Conservation (phyloP, 2,888 invertebrate genomes). For the Corbicula japonica region DNA sequence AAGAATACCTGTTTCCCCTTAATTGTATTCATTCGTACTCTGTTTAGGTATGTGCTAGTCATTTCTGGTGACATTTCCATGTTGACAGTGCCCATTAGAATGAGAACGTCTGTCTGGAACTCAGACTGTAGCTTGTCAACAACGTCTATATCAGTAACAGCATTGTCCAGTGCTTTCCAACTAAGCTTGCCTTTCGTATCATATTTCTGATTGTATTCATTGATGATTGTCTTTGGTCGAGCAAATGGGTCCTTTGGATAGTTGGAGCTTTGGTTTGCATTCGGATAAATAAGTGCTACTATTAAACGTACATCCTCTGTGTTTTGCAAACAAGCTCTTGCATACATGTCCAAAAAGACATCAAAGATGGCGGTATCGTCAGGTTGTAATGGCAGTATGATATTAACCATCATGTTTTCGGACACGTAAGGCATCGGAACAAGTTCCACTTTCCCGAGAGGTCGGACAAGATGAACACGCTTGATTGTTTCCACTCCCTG, state of each 20-base stretch:
- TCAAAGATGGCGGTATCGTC: slow-evolving; percentile 88
- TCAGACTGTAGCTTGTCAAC: slow-evolving; percentile 91
- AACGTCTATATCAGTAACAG: slow-evolving; percentile 88
- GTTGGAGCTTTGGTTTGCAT: slow-evolving; percentile 69
- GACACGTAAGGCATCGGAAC: slow-evolving; percentile 98
- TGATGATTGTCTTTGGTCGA: slow-evolving; percentile 90
- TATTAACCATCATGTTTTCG: slow-evolving; percentile 93
- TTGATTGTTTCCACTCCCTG: slow-evolving; percentile 71
- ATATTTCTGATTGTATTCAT: slow-evolving; percentile 89
- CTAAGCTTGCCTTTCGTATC: slow-evolving; percentile 90
- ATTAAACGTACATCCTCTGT: slow-evolving; percentile 93
- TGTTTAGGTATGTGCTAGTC: slow-evolving; percentile 91
- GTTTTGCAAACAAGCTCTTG: slow-evolving; percentile 91
- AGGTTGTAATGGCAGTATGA: slow-evolving; percentile 91
- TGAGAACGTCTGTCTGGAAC: slow-evolving; percentile 89
- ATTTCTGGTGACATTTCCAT: slow-evolving; percentile 82
- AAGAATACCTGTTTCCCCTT: slow-evolving; percentile 95
- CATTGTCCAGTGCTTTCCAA: slow-evolving; percentile 86
- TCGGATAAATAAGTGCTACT: slow-evolving; percentile 89
- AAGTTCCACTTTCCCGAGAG: slow-evolving; percentile 95
- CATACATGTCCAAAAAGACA: slow-evolving; percentile 92
- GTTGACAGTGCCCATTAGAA: slow-evolving; percentile 80
- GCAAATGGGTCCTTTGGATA: slow-evolving; percentile 88
- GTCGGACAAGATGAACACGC: slow-evolving; percentile 93
- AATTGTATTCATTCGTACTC: slow-evolving; percentile 98